phyloP scores from a whole-genome alignment of 2,888 invertebrate species.

The Sympetrum striolatum region DNA sequence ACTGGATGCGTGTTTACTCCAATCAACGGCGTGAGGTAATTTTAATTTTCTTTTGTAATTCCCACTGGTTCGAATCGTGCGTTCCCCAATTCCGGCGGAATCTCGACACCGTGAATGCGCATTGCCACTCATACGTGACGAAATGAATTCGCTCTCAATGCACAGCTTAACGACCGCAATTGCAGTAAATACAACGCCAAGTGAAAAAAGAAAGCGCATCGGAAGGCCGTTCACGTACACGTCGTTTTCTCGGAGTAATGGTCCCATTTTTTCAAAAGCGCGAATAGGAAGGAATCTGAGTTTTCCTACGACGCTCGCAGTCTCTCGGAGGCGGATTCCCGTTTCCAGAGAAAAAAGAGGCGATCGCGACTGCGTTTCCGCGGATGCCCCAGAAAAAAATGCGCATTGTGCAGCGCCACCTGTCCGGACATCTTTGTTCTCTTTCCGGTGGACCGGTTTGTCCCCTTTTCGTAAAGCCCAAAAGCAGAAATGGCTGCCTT shows the following conservation, averaged over 20 bases:
- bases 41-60: too few species aligned
- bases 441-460: neutral
- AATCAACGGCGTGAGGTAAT: too few species aligned
- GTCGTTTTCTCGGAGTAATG: neutral
- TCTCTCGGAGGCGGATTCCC: neutral
- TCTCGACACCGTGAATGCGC: too few species aligned
- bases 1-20: too few species aligned
- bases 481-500: too few species aligned
- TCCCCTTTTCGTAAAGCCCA: neutral
- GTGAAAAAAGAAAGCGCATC: neutral
- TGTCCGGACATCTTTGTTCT: conserved; percentile 25
- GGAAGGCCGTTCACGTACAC: neutral
- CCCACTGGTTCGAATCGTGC: too few species aligned
- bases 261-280: neutral
- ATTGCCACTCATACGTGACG: neutral
- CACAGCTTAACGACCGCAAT: neutral
- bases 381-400: neutral
- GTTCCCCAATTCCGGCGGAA: too few species aligned
- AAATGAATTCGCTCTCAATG: neutral
- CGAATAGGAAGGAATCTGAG: neutral
- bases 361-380: neutral
- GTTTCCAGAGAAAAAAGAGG: neutral
- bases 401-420: conserved; percentile 9
- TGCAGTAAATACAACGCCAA: neutral
- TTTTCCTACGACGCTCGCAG: neutral